Percentiles rank a stretch among this genome's conserved stretches.
Conservation (phyloP, 2,797 vertebrate species). For the Selene dorsalis region DNA sequence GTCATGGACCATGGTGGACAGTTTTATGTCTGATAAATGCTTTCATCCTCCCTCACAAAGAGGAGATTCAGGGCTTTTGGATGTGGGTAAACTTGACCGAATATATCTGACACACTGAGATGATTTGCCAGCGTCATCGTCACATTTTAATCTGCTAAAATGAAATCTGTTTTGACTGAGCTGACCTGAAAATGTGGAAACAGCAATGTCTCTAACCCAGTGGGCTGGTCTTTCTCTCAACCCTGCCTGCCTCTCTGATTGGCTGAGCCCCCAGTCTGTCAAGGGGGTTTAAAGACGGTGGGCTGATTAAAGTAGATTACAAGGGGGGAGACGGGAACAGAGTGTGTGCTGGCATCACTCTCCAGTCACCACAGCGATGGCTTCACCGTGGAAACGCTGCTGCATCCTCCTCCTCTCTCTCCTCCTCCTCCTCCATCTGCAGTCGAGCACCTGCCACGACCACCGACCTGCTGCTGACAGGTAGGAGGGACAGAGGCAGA, state of each 20-base stretch:
- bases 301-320: constrained; percentile 77
- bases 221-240: background rate
- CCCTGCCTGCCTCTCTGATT: constrained; percentile 41
- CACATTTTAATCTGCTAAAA: constrained; percentile 28
- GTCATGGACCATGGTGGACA: too few relatives aligned
- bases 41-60: too few relatives aligned
- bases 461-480: constrained; percentile 39
- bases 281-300: constrained; percentile 54
- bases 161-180: constrained; percentile 15
- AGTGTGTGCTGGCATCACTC: constrained; percentile 57
- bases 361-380: constrained; percentile 61
- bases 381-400: constrained; percentile 61
- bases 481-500: constrained; percentile 35
- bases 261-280: constrained; percentile 50
- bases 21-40: too few relatives aligned
- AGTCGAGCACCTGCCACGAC: constrained; percentile 25
- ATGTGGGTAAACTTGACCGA: background rate
- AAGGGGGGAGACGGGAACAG: constrained; percentile 30
- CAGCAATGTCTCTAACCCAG: background rate
- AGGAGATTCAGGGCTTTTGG: too few relatives aligned
- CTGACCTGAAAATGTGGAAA: constrained; percentile 26
- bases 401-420: constrained; percentile 44
- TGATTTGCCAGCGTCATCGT: background rate
- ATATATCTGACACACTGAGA: background rate
- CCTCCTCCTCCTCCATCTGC: constrained; percentile 51